Evolutionary conservation across 92 coral and sea anemone genomes (phyloP), one percentile per base, ranked within the genome.

Genomic region (Muricea muricata): DNA sequence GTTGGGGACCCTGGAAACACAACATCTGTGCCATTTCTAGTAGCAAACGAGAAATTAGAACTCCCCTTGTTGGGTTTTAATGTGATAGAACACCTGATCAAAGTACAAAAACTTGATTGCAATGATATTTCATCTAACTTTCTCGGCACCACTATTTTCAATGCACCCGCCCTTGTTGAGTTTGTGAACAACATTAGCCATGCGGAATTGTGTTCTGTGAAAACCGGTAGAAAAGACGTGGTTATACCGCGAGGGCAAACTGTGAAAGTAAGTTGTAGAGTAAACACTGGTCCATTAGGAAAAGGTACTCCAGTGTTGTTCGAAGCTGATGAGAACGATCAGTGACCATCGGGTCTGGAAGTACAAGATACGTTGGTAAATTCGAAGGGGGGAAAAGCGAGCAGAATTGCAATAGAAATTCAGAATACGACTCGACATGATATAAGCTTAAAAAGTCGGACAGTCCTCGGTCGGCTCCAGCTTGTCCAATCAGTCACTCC

Each of bases 401-500:
- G 33, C 39, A 63, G 4, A 4, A 31, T 63, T 2, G 21, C 5
- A 63, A 15, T 63, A n/a, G 70, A 61, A 31, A n/a, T 87, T 4
- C 37, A 31, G 55, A 87, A 91, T 28, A 88, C 74, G 70, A 80
- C 93, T 35, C 80, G 80, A 78, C 93, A 91, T 78, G 89, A 65
- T 24, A 83, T 90, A 31, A 77, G 14, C 4, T n/a, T 63, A 12
- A 63, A 25, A 31, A 25, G 39, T 25, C 32, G 70, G 15, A 63
- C 70, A 61, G 74, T 37, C 74, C 81, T 87, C 9, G 91, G 91
- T 18, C 85, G 91, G 30, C 80, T 91, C 7, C 85, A 83, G 57
- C 81, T 91, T 74, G 92, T 88, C 17, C 88, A 81, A 80, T 91
- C 94, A 32, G 90, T 82, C 24, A 85, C 88, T 6, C 90, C 94